Conservation (phyloP, 2,113 vertebrate genomes). For the Synchiropus splendidus region DNA sequence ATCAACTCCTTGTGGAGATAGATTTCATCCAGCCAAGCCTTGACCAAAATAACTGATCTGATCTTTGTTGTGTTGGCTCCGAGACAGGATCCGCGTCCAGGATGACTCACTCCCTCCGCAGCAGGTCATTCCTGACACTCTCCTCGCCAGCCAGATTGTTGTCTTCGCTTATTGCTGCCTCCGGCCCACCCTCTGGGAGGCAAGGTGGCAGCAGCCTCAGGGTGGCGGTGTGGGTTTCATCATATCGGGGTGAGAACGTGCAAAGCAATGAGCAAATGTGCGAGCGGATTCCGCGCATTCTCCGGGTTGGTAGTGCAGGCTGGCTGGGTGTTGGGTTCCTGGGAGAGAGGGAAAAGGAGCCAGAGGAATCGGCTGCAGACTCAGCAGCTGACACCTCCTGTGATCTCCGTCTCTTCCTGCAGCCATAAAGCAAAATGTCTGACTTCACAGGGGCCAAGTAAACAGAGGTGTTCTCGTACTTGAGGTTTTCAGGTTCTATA, state of each 20-base stretch:
- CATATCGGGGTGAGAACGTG: slow-evolving; percentile 59
- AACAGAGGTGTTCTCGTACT: slow-evolving; percentile 31
- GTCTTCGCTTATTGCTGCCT: slow-evolving; percentile 38
- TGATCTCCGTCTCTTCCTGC: slow-evolving; percentile 59
- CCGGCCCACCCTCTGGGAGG: slow-evolving; percentile 11
- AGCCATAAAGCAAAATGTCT: slow-evolving; percentile 53
- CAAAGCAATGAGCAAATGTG: slow-evolving; percentile 58
- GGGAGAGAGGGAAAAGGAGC: slow-evolving; percentile 59
- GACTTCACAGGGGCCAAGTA: slow-evolving; percentile 42
- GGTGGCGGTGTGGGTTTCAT: slow-evolving; percentile 43
- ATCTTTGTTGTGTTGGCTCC: slow-evolving; percentile 57
- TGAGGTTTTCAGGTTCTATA: neutral
- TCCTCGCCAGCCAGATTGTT: slow-evolving; percentile 50
- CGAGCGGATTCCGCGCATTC: slow-evolving; percentile 65
- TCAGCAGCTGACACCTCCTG: slow-evolving; percentile 65
- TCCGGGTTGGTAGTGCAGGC: slow-evolving; percentile 44
- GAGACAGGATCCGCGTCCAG: slow-evolving; percentile 43
- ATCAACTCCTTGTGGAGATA: slow-evolving; percentile 41
- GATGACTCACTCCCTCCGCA: slow-evolving; percentile 57
- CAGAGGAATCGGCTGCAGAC: slow-evolving; percentile 45
- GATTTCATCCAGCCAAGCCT: slow-evolving; percentile 45
- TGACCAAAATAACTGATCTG: slow-evolving; percentile 53
- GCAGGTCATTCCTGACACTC: slow-evolving; percentile 40
- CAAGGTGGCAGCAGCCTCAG: slow-evolving; percentile 43
- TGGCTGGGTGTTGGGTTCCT: slow-evolving; percentile 61